Conservation (phyloP, 2,888 invertebrate genomes). For the Geophilus truncorum region DNA sequence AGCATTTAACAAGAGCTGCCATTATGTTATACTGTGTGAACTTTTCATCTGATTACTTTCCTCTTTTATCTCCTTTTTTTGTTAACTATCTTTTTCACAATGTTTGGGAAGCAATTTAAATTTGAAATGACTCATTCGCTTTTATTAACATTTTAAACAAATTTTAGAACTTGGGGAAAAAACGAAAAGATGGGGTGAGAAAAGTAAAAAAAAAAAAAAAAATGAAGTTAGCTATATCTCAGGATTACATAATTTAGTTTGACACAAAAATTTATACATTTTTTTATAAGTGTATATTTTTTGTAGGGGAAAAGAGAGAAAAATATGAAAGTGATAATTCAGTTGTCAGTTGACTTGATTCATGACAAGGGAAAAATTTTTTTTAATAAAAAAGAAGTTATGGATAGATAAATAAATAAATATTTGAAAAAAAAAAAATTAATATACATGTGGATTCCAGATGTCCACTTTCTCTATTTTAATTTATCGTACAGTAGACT, state of each 20-base stretch:
- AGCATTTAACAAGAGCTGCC: conserved; percentile 21
- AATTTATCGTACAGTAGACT: background rate
- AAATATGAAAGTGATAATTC: background rate
- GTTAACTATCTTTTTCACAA: background rate
- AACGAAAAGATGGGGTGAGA: too few species aligned
- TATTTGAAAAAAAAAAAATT: background rate
- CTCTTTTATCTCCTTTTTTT: background rate
- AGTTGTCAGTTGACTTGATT: background rate
- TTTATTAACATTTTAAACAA: background rate
- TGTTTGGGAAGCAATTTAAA: background rate
- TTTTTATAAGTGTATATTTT: background rate
- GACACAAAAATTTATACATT: background rate
- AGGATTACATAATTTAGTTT: background rate
- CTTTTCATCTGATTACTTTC: conserved; percentile 10
- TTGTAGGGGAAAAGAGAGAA: background rate
- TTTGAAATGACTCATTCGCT: background rate
- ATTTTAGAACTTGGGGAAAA: too few species aligned
- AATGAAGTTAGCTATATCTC: background rate
- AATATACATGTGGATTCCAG: background rate
- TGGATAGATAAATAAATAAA: background rate
- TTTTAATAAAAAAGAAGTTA: background rate
- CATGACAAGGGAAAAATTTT: background rate
- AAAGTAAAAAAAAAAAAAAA: background rate
- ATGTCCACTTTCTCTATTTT: background rate
- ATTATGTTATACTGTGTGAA: conserved; percentile 14